Conservation (phyloP, 1,140 invertebrate species). For the Trichogramma pretiosum region DNA sequence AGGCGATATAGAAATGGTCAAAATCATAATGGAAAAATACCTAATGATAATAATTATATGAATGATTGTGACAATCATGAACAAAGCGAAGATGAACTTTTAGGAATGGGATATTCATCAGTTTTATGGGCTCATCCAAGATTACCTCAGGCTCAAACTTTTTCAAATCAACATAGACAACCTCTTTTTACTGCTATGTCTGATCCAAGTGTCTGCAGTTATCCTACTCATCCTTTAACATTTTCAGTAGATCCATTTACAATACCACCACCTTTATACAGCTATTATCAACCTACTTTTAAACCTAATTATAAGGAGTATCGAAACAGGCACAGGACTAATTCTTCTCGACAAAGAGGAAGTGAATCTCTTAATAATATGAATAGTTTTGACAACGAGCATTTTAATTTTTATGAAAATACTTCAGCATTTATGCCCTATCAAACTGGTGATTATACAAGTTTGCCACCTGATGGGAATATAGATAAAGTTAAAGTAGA, state of each 20-base stretch:
- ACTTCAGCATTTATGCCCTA: slow-evolving; percentile 34
- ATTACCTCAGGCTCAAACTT: slow-evolving; percentile 13
- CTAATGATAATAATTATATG: slow-evolving; percentile 19
- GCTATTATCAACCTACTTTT: slow-evolving; percentile 32
- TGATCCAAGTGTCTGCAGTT: slow-evolving; percentile 45
- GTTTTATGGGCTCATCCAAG: slow-evolving; percentile 25
- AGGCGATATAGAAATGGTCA: slow-evolving; percentile 16
- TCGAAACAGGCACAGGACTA: slow-evolving; percentile 23
- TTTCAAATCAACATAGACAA: slow-evolving; percentile 31
- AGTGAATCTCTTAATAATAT: slow-evolving; percentile 14
- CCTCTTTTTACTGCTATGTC: slow-evolving; percentile 45
- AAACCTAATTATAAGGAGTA: slow-evolving; percentile 27
- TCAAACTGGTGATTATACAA: slow-evolving; percentile 43
- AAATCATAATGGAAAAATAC: no score
- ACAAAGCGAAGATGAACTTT: slow-evolving; percentile 13
- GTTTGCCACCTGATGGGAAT: slow-evolving; percentile 45
- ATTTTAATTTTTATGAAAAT: slow-evolving; percentile 31
- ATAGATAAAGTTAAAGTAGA: slow-evolving; percentile 30
- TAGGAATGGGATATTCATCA: slow-evolving; percentile 22
- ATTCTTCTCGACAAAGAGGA: slow-evolving; percentile 19
- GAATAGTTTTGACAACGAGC: slow-evolving; percentile 32
- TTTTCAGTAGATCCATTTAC: slow-evolving; percentile 48
- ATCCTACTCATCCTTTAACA: slow-evolving; percentile 43
- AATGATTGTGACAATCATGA: slow-evolving; percentile 13
- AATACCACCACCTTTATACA: slow-evolving; percentile 39